A percentile compares a stretch with the other conserved stretches of the same genome.
Conservation (phyloP, 2,888 invertebrate species). For the Lasioglossum leucozonium region DNA sequence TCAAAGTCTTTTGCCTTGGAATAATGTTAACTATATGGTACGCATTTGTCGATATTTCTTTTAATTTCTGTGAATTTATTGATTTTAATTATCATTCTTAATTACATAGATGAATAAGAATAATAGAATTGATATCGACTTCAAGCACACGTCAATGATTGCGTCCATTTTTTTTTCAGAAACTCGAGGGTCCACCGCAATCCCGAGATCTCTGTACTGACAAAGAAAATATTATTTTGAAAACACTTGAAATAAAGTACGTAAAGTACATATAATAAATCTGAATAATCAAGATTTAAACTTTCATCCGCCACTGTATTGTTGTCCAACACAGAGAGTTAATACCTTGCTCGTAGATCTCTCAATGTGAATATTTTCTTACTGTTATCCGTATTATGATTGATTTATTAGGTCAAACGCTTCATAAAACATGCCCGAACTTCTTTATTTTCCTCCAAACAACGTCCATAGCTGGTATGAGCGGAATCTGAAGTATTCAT, state of each 20-base stretch:
- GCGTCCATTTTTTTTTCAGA: too few relatives aligned
- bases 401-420: neutral
- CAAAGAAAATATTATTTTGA: neutral
- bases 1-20: too few relatives aligned
- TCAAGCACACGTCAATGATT: too few relatives aligned
- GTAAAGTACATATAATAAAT: neutral
- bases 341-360: neutral
- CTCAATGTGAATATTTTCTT: neutral
- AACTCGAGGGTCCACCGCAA: too few relatives aligned
- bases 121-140: too few relatives aligned
- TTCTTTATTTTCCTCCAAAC: neutral
- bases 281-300: neutral
- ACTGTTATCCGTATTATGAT: neutral
- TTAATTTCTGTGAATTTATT: too few relatives aligned
- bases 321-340: neutral
- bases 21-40: too few relatives aligned
- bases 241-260: neutral
- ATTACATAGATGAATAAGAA: too few relatives aligned
- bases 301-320: neutral
- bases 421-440: neutral
- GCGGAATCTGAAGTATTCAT: slow-evolving; percentile 14
- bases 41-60: too few relatives aligned
- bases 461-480: neutral
- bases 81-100: too few relatives aligned
- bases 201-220: too few relatives aligned